Percentiles rank a stretch among this genome's conserved stretches.
Conservation (phyloP, 2,888 invertebrate genomes). For the Punctoribates punctum region DNA sequence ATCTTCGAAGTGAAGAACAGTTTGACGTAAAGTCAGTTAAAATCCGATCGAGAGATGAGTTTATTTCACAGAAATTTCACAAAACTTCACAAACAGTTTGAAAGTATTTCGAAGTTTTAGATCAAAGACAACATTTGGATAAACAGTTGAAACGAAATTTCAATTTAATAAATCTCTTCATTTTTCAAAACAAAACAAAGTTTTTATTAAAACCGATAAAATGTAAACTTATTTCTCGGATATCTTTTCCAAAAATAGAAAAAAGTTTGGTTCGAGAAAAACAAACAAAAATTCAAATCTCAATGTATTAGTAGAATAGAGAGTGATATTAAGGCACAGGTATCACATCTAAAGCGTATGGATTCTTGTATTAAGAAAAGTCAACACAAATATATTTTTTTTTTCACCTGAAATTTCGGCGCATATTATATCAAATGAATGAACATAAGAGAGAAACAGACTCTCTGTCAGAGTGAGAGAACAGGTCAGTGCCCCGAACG, state of each 20-base stretch:
- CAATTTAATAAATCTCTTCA: slow-evolving; percentile 3
- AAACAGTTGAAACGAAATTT: not conserved
- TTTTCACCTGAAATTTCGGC: not conserved
- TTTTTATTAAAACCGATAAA: not conserved
- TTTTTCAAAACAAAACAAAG: not conserved
- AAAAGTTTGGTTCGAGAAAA: not conserved
- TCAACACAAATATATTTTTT: not conserved
- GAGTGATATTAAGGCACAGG: slow-evolving; percentile 14
- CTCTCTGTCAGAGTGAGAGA: not conserved
- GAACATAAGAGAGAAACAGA: slow-evolving; percentile 5
- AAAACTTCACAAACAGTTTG: not conserved
- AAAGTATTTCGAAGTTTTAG: not conserved
- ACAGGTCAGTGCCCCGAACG: slow-evolving; percentile 9
- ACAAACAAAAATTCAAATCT: not conserved
- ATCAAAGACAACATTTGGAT: not conserved
- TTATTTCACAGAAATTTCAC: not conserved
- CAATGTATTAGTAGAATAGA: not conserved
- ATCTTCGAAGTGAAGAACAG: not conserved
- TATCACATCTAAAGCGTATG: slow-evolving; percentile 4
- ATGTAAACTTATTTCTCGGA: not conserved
- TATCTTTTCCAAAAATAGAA: not conserved
- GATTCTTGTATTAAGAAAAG: not conserved
- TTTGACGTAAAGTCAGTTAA: too few relatives aligned
- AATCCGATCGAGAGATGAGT: too few relatives aligned
- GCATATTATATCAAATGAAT: slow-evolving; percentile 1